Evolutionary conservation across 2,797 vertebrate species (phyloP), one percentile per base, ranked within the genome.

Genomic region (Neosilurus hyrtlii): DNA sequence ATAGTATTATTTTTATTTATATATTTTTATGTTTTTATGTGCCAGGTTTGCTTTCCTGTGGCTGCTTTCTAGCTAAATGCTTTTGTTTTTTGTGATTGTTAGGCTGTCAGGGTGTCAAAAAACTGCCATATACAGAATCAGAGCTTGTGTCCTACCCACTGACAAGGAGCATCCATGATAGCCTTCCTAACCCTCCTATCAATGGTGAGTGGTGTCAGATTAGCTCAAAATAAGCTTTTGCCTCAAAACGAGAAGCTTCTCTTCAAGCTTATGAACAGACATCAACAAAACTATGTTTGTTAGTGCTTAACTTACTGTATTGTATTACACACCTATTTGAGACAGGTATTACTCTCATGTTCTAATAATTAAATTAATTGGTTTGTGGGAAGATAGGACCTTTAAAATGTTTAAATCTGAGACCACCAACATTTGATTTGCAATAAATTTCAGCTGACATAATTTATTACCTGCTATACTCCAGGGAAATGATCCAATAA

Each of bases 81-180:
- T 26, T 24, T 78, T 85, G 72, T 84, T 67, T 85, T n/a, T 56
- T 85, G 57, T 82, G 43, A 68, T 86, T 78, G 16, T 51, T 76
- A 91, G 94, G 72, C 63, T 91, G 85, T 88, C 91, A 93, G 85
- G 89, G 85, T 86, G 90, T 93, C 83, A 95, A 94, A 89, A 90
- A 88, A 86, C 89, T 93, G 56, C 84, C 91, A 0, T 89, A 90
- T 57, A 79, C 92, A 0, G 78, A 91, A 37, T 91, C 94, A 0
- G 88, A 90, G 74, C 89, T 95, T 24, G 89, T 93, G 83, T 93
- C 94, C 8, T 96, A 94, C 88, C 93, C 95, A 43, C 87, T 89
- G 20, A 88, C 90, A 35, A 85, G 93, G 85, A 90, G 88, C 5
- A 79, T 57, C 0, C 92, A 91, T 0, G 94, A 93, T 22, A 92